Evolutionary conservation across 2,797 vertebrate species (phyloP), one percentile per base, ranked within the genome.

Genomic region (Characodon lateralis): DNA sequence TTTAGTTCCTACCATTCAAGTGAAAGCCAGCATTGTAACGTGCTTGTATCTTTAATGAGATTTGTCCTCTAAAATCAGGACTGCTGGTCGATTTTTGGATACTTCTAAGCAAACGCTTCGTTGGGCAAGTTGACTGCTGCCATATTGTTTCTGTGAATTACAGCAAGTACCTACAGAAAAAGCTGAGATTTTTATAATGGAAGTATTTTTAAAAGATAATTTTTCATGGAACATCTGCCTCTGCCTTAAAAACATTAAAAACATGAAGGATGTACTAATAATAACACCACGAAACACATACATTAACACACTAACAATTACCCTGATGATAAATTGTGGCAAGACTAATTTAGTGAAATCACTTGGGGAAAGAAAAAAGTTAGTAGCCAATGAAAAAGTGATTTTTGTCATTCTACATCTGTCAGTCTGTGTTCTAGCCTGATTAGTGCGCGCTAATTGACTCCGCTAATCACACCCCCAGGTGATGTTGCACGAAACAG

Each of bases 401-500:
- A 87, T 89, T 87, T 88, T 84, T 89, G 86, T 84, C 88, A 85
- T 91, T 92, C 85, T 92, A 90, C 88, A 89, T 89, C 87, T 89
- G 92, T 91, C 92, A 90, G 89, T 90, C 87, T 89, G 85, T 88
- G 87, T 87, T 89, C 89, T 88, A 89, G 86, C 89, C 91, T 92
- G 90, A 94, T 94, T 92, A 93, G 89, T 86, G 84, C 8, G 55
- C 55, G 55, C 90, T 94, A 93, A 95, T 95, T 92, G 93, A 90
- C 89, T 87, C 83, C 63, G 91, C 91, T 95, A 95, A 95, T 94
- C 89, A 89, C 85, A 90, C 92, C 93, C 92, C 89, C 88, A 93
- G 93, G 94, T 95, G 85, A 86, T 82, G 80, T 78, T 43, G 88
- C 72, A 73, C 53, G 66, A 72, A 70, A 71, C 80, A 43, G 71